These are phyloP conservation scores for Acrocyrtus sp. DNA, from an alignment of 2,888 invertebrate genomes.

Conservation along the genomic window DNA sequence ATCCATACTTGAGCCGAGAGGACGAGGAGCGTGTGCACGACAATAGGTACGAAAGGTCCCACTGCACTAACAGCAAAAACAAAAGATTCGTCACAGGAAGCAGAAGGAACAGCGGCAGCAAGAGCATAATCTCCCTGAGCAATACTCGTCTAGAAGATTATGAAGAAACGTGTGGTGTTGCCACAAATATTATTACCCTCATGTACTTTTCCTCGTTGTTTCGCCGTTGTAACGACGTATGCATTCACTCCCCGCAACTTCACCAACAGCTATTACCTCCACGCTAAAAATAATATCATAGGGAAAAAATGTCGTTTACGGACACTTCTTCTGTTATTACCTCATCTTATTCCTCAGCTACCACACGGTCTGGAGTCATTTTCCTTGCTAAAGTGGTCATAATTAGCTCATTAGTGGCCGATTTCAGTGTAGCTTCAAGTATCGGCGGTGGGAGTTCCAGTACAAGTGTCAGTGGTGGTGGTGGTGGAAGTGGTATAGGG, in stretches of 20 bases:
- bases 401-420: background rate
- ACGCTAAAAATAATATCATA: conserved; percentile 32
- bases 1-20: no score
- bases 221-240: background rate
- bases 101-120: background rate
- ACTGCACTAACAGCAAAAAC: no score
- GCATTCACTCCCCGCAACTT: background rate
- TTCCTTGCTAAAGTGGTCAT: conserved; percentile 3
- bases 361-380: background rate
- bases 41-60: background rate
- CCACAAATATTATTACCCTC: no score
- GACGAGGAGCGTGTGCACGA: no score
- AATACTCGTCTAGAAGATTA: no score
- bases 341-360: no score
- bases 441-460: conserved; percentile 6
- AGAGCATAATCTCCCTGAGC: background rate
- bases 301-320: conserved; percentile 45
- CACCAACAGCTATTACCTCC: background rate
- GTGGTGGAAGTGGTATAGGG: background rate
- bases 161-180: conserved; percentile 14
- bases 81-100: no score
- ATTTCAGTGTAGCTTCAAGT: background rate
- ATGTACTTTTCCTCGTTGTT: background rate
- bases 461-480: background rate
- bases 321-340: background rate